phyloP scores from a whole-genome alignment of 2,113 vertebrate genomes.

The Ondatra zibethicus region DNA sequence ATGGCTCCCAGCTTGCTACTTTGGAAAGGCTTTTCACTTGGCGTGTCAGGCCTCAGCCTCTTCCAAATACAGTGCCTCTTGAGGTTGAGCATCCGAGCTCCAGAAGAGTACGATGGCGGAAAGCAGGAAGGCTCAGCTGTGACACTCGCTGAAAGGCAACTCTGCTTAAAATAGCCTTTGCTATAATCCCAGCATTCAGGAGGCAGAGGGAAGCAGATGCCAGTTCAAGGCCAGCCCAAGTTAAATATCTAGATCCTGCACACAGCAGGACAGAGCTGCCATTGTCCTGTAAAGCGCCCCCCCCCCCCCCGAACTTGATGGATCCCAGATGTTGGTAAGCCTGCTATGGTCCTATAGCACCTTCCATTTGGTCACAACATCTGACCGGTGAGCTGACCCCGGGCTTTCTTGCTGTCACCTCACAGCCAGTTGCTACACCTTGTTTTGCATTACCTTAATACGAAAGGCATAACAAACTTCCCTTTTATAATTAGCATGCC shows the following conservation, averaged over 20 bases:
- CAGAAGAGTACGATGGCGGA: neutral
- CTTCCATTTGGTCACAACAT: neutral
- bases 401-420: neutral
- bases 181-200: neutral
- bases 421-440: neutral
- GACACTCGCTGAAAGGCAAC: neutral
- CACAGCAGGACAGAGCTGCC: neutral
- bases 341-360: neutral
- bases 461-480: neutral
- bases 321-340: rapidly evolving
- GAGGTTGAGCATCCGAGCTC: neutral
- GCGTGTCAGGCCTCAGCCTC: neutral
- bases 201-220: neutral
- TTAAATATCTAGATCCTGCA: neutral
- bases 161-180: neutral
- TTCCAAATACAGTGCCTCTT: neutral
- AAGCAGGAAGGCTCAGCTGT: neutral
- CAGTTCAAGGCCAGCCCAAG: neutral
- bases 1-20: neutral
- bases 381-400: neutral
- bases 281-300: neutral
- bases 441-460: neutral
- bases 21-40: neutral
- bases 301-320: neutral
- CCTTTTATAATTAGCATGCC: neutral